These are phyloP conservation scores for Ephialtes manifestator DNA, from an alignment of 2,888 invertebrate genomes.

Conservation along the genomic window DNA sequence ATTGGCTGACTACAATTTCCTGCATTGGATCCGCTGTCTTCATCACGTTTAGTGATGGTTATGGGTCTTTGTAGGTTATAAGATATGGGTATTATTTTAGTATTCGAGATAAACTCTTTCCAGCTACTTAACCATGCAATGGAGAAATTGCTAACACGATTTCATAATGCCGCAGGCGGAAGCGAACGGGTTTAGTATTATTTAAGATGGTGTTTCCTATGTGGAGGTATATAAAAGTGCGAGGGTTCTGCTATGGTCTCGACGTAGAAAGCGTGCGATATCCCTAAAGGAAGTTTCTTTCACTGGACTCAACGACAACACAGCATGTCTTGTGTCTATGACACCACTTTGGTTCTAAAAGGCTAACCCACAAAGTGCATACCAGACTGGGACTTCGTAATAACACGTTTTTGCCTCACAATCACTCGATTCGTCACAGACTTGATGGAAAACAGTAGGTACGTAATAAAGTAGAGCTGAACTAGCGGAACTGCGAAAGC, in stretches of 20 bases:
- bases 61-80: background rate
- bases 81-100: slow-evolving; percentile 22
- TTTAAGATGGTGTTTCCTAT: slow-evolving; percentile 49
- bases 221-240: slow-evolving; percentile 49
- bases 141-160: slow-evolving; percentile 55
- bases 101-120: slow-evolving; percentile 38
- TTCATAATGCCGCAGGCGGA: slow-evolving; percentile 57
- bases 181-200: slow-evolving; percentile 56
- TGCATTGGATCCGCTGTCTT: background rate
- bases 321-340: slow-evolving; percentile 27
- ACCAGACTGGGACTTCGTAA: slow-evolving; percentile 19
- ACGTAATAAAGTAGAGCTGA: slow-evolving; percentile 4
- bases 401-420: slow-evolving; percentile 16
- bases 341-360: slow-evolving; percentile 22
- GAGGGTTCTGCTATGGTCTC: slow-evolving; percentile 24
- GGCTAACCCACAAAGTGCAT: background rate
- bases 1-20: background rate
- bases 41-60: background rate
- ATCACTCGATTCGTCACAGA: slow-evolving; percentile 32
- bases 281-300: slow-evolving; percentile 59
- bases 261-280: slow-evolving; percentile 62
- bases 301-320: slow-evolving; percentile 25
- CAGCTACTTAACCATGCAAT: slow-evolving; percentile 20
- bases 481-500: background rate
- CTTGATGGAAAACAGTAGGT: slow-evolving; percentile 12